Base-by-base conservation (phyloP, 2,888 invertebrate species). In the Macropis europaea region DNA sequence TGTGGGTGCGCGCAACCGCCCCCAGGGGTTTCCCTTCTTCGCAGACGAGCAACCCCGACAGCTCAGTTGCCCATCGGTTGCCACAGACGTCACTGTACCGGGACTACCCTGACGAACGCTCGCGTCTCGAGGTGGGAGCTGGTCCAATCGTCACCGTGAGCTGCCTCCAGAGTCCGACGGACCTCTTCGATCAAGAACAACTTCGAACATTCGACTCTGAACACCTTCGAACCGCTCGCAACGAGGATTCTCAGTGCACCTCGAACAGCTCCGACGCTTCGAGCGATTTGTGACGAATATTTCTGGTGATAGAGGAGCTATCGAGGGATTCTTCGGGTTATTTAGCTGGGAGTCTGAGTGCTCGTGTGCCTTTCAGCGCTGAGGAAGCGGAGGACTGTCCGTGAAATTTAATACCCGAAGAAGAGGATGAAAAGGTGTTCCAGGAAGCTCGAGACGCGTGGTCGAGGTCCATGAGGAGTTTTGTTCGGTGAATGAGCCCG, bases 11-110 rank as follows among this genome's bases (percentile, higher is more conserved):
- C 67, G 56, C 70, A 76, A 53, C 78, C 80, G 75, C 81, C 81
- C 75, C 86, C 79, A 78, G 81, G 82, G 80, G 81, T 63, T 78
- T 81, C 81, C 81, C 79, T 80, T 80, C 77, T 69, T 77, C 80
- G 77, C 73, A 70, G 76, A 77, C 76, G 83, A 82, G 84, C 87
- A 84, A 87, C 87, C 86, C 86, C 76, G 79, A 45, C 69, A 73
- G 78, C 77, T 77, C 90, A 90, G 90, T 90, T 90, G 89, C 86
- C 86, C 87, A 89, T 85, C 87, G 88, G 88, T 84, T 81, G 80
- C 80, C 64, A 79, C 72, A 42, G 62, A 48, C 56, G 62, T 34
- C 17, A 43, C 53, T 15, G 38, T 19, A 50, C 7, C 15, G 69
- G 66, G 52, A 66, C 36, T 42, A 66, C 50, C 30, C 36, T 13